These are phyloP conservation scores for Pheucticus melanocephalus DNA, from an alignment of 2,113 vertebrate species.

Conservation along the genomic window DNA sequence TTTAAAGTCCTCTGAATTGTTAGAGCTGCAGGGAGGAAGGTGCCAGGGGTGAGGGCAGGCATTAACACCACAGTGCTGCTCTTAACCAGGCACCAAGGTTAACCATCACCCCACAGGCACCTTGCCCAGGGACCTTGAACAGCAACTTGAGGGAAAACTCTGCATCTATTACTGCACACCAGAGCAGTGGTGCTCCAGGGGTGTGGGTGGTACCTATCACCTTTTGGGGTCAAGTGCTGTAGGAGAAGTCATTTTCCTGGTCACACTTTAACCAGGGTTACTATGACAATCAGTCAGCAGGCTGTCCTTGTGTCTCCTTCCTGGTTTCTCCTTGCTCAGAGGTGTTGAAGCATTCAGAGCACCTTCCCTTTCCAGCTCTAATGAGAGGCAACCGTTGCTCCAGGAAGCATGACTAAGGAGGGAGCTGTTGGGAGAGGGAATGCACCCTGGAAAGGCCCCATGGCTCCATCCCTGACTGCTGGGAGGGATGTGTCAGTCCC, in stretches of 20 bases:
- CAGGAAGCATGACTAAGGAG: neutral
- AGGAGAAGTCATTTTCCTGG: neutral
- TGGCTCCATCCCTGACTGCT: neutral
- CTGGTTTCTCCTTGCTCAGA: neutral
- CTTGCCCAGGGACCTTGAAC: neutral
- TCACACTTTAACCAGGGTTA: constrained; percentile 38
- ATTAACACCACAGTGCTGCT: neutral
- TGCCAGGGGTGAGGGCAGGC: neutral
- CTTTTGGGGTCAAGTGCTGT: neutral
- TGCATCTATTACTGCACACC: neutral
- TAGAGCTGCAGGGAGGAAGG: neutral
- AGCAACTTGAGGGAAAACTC: neutral
- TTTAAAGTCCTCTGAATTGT: neutral
- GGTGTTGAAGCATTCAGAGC: neutral
- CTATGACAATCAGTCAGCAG: neutral
- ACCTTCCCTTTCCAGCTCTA: neutral
- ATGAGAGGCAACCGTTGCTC: neutral
- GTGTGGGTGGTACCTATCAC: neutral
- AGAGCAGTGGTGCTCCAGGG: neutral
- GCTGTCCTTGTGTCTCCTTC: neutral
- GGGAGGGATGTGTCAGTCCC: neutral
- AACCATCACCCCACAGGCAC: neutral
- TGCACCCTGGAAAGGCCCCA: neutral
- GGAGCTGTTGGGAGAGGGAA: neutral
- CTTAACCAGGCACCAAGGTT: neutral